phyloP scores from a whole-genome alignment of 92 coral and sea anemone genomes.

The Metridium senile region DNA sequence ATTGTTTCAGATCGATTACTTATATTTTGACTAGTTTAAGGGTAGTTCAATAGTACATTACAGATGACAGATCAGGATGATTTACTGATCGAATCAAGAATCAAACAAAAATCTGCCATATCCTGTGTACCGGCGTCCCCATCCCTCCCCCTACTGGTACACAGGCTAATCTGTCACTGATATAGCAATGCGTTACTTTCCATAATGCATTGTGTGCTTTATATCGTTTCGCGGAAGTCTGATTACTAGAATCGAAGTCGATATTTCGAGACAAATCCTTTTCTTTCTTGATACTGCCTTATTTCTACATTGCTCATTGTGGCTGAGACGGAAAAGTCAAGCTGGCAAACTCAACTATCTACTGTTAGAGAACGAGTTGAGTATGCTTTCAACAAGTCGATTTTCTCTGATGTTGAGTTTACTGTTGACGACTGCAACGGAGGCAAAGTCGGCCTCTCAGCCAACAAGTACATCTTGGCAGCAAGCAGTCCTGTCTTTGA shows the following conservation, averaged over 20 bases:
- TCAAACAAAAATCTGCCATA: too few species aligned
- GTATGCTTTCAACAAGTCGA: slow-evolving; percentile 36
- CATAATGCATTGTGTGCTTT: neutral
- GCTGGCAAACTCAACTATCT: slow-evolving; percentile 31
- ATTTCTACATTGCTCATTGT: neutral
- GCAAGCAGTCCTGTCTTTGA: slow-evolving; percentile 43
- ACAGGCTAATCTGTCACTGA: too few species aligned
- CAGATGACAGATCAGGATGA: too few species aligned
- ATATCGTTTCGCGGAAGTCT: neutral
- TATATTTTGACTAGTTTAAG: too few species aligned
- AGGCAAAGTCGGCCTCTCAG: slow-evolving; percentile 18
- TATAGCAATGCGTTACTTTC: too few species aligned
- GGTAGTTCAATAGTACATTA: too few species aligned
- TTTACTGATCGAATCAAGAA: too few species aligned
- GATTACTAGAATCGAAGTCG: neutral
- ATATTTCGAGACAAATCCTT: neutral
- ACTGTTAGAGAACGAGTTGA: slow-evolving; percentile 30
- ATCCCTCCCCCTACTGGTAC: too few species aligned
- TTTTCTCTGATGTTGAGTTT: slow-evolving; percentile 36
- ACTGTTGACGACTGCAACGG: slow-evolving; percentile 20
- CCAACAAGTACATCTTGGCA: slow-evolving; percentile 34
- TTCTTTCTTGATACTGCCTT: neutral
- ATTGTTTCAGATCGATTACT: too few species aligned
- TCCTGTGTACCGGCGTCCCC: too few species aligned
- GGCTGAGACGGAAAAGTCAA: neutral